Evolutionary conservation across 2,797 vertebrate genomes (phyloP).

Genomic region (Pogonophryne albipinna): DNA sequence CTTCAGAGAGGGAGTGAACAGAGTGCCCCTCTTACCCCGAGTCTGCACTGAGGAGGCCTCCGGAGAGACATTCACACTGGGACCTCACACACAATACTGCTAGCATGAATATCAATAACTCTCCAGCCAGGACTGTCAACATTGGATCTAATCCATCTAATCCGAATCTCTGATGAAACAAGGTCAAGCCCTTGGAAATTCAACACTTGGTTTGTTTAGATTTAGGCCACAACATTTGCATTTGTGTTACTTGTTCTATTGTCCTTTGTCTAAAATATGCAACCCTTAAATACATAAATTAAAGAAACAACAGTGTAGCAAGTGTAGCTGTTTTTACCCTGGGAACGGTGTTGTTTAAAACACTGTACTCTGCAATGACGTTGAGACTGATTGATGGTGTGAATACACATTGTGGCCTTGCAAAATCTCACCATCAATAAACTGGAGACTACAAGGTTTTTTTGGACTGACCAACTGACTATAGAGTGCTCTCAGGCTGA

Average conservation of each 20-base stretch:
- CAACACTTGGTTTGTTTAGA: constrained; percentile 23
- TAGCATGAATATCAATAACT: constrained; percentile 63
- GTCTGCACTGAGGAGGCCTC: constrained; percentile 43
- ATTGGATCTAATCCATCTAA: constrained; percentile 56
- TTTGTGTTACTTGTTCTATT: constrained; percentile 4
- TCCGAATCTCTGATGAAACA: constrained; percentile 42
- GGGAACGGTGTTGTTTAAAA: constrained; percentile 15
- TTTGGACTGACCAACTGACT: neutral
- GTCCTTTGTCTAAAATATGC: constrained; percentile 15
- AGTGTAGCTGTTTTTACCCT: neutral
- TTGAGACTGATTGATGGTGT: constrained; percentile 28
- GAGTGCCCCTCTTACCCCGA: constrained; percentile 20
- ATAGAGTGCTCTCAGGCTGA: constrained; percentile 5
- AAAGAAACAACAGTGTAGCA: neutral
- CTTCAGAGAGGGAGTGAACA: constrained; percentile 38
- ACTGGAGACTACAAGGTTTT: neutral
- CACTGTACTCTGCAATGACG: neutral
- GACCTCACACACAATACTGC: constrained; percentile 49
- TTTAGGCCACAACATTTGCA: constrained; percentile 29
- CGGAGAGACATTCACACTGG: constrained; percentile 47
- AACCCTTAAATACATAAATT: neutral
- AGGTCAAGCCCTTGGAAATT: constrained; percentile 39
- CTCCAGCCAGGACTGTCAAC: constrained; percentile 42
- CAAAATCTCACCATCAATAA: constrained; percentile 8
- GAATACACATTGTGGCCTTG: constrained; percentile 15